Evolutionary conservation across 2,113 vertebrate species (phyloP), one percentile per base, ranked within the genome.

Genomic region (Octodon degus): DNA sequence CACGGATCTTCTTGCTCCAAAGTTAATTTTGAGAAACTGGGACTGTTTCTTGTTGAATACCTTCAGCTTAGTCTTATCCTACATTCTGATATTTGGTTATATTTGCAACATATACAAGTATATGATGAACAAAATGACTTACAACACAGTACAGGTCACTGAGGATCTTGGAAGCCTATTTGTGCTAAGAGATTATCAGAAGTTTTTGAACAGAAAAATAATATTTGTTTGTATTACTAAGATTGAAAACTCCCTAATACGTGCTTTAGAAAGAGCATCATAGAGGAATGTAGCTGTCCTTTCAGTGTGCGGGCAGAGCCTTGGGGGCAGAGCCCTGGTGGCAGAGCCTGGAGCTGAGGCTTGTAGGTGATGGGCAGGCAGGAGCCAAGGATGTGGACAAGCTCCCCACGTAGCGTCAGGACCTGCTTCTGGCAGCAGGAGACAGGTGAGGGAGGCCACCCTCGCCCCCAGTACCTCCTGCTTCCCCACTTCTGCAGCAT

Each of bases 41-140:
- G 5, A 83, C 30, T 92, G 20, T 58, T 17, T 70, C 67, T 43
- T 10, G 37, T n/a, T 9, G 55, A n/a, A 16, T 4, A 77, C 43
- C 37, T 82, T 77, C 4, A 76, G 2, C 24, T 19, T 30, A 22
- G n/a, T 1, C 34, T 53, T 84, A 81, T 65, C 9, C 68, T 88
- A 40, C 40, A 0, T 58, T 34, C 32, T 1, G 20, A 19, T 3
- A 55, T 16, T 72, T 22, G n/a, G 43, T 40, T 96, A 89, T 13
- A 82, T 55, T 90, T 95, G 62, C 14, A 63, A 70, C 3, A 0
- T 60, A 68, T 30, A 63, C 63, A 91, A 4, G 27, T 24, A 19
- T 6, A 2, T 47, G 5, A 11, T 77, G 58, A 88, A n/a, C 32
- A 0, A 1, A 10, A 50, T 7, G 32, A 22, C 12, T 55, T 80